phyloP scores from a whole-genome alignment of 30 jellyfish, hydroid and myxozoan species.

The Aurelia sp. region DNA sequence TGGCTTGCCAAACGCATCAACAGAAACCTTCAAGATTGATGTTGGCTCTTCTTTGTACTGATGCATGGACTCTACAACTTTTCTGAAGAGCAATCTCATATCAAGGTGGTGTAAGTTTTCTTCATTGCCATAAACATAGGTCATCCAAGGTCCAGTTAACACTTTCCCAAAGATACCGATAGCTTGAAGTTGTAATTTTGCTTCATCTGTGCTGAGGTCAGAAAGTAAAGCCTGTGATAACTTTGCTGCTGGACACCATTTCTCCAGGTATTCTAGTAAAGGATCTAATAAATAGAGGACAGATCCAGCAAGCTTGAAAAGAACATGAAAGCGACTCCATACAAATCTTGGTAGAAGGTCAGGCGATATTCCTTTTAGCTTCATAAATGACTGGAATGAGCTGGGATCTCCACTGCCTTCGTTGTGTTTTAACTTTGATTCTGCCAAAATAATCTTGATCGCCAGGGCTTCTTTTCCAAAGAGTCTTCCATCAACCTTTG shows the following conservation, averaged over 20 bases:
- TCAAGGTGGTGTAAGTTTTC: no score
- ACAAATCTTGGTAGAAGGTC: constrained; percentile 12
- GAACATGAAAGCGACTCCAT: no score
- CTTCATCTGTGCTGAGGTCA: constrained; percentile 1
- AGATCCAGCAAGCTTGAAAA: no score
- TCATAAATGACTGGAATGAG: constrained; percentile 15
- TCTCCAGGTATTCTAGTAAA: neutral
- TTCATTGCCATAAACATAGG: no score
- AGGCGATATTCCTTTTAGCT: constrained; percentile 4
- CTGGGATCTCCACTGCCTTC: constrained; percentile 33
- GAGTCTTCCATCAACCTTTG: no score
- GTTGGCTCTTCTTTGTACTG: no score
- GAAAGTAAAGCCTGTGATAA: neutral
- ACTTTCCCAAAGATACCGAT: constrained; percentile 15
- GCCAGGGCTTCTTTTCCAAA: constrained; percentile 15
- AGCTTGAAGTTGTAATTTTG: constrained; percentile 8
- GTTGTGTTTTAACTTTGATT: constrained; percentile 12
- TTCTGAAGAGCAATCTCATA: no score
- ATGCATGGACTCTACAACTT: no score
- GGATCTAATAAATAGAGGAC: no score
- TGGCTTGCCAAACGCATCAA: constrained; percentile 12
- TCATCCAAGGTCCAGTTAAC: constrained; percentile 32
- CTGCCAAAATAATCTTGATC: neutral
- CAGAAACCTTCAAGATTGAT: no score
- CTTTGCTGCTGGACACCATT: neutral